Evolutionary conservation across 2,797 vertebrate species (phyloP).

Genomic region (Oreochromis mossambicus): DNA sequence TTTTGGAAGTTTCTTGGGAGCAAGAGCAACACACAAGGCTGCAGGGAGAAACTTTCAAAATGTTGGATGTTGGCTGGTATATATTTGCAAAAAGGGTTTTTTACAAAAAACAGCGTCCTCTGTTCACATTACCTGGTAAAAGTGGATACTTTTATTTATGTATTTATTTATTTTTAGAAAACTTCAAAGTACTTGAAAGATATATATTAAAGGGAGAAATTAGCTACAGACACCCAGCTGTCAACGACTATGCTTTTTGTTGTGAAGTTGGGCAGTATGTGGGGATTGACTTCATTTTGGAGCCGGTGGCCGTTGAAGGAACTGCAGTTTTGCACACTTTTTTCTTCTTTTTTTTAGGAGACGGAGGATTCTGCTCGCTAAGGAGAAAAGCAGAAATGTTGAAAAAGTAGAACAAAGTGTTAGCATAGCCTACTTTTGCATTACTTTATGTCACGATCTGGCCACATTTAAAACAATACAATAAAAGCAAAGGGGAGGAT

Average conservation of each 20-base stretch:
- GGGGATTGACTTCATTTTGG: not conserved
- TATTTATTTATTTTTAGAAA: not conserved
- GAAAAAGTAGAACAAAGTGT: not conserved
- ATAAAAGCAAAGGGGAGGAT: not conserved
- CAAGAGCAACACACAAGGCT: not conserved
- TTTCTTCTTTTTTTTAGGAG: not conserved
- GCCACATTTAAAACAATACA: not conserved
- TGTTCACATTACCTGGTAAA: not conserved
- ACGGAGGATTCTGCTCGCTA: not conserved
- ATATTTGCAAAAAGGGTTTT: not conserved
- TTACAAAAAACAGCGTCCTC: not conserved
- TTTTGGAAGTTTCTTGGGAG: not conserved
- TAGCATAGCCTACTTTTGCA: not conserved
- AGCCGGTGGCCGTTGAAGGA: not conserved
- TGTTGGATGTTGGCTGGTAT: not conserved
- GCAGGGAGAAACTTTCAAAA: too few species aligned
- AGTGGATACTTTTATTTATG: not conserved
- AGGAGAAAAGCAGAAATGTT: not conserved
- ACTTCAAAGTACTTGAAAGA: not conserved
- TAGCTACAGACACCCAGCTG: not conserved
- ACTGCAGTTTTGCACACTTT: not conserved
- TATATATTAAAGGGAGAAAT: rapidly evolving
- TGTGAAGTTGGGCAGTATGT: not conserved
- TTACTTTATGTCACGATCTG: not conserved
- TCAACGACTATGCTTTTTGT: not conserved